Conservation (phyloP, 2,113 vertebrate species). For the Chinchilla lanigera region DNA sequence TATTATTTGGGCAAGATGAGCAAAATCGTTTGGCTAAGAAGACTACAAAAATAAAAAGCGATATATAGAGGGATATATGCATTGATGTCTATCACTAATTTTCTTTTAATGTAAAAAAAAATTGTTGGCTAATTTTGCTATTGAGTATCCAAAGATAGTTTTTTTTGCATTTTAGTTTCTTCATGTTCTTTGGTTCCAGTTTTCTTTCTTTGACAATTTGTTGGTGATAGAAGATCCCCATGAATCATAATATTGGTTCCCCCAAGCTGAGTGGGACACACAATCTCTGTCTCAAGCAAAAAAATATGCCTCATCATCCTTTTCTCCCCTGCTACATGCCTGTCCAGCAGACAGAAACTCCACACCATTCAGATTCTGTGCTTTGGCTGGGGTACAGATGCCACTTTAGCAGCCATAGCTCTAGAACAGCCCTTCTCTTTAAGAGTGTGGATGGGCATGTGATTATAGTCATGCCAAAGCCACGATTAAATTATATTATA, state of each 20-base stretch:
- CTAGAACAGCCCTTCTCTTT: rapidly evolving
- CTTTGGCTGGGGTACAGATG: background rate
- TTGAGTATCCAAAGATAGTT: too few species aligned
- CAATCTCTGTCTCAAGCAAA: background rate
- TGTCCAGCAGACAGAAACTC: background rate
- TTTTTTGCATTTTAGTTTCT: background rate
- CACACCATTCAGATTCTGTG: background rate
- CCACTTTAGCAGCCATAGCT: background rate
- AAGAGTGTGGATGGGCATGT: background rate
- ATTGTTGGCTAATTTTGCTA: background rate
- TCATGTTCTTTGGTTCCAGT: background rate
- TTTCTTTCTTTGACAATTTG: background rate
- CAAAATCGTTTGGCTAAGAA: background rate
- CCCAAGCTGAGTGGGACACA: background rate
- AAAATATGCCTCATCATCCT: rapidly evolving
- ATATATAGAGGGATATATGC: rapidly evolving
- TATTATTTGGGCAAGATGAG: background rate
- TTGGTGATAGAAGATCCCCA: background rate
- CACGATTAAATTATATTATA: background rate
- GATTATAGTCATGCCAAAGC: background rate
- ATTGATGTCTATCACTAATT: background rate
- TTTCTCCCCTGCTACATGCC: rapidly evolving
- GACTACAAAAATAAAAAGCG: background rate
- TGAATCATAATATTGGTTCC: rapidly evolving
- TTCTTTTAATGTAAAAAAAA: background rate